Base-by-base conservation (phyloP, 2,888 invertebrate genomes). In the Periphyllus acericola region DNA sequence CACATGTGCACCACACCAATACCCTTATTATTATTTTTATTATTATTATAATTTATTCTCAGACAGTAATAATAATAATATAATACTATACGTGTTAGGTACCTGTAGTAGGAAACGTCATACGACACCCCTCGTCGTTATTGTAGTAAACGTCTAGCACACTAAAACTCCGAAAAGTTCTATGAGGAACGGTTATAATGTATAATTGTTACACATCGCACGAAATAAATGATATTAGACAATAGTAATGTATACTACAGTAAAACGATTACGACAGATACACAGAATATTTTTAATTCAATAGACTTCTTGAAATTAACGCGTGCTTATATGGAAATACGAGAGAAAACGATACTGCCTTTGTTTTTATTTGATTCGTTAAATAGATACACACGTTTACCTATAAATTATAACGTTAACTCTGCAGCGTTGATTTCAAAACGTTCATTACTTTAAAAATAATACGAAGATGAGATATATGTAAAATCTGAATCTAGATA, bases 101-200 rank as follows among this genome's bases (percentile, higher is more conserved):
- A 81, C 76, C 76, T 85, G 84, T 78, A 78, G 76, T 46, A 21
- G 29, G 68, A 46, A 85, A 75, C 84, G 76, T 40, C 84, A 76
- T 34, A 78, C 66, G 68, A 85, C 84, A 85, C 84, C 71, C 71
- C 14, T 46, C 46, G 46, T 46, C 46, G 14, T 46, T 46, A 11
- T 11, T 1, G 1, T 25, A 1, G 19, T 78, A 76, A 76, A 76
- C 66, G 76, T 17, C 66, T 21, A 66, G 21, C 84, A 76, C 40
- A 32, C 66, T 29, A 36, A 66, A 11, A 29, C 21, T 75, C 74
- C 8, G 21, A 36, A 29, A 75, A 74, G 21, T 68, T 29, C 19
- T 11, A 66, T 9, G 25, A 29, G n/a, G n/a, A n/a, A n/a, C n/a
- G n/a, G n/a, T n/a, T n/a, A n/a, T n/a, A n/a, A n/a, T 8, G 66